Base-by-base conservation (phyloP, 2,888 invertebrate genomes). In the Phortica okadai region DNA sequence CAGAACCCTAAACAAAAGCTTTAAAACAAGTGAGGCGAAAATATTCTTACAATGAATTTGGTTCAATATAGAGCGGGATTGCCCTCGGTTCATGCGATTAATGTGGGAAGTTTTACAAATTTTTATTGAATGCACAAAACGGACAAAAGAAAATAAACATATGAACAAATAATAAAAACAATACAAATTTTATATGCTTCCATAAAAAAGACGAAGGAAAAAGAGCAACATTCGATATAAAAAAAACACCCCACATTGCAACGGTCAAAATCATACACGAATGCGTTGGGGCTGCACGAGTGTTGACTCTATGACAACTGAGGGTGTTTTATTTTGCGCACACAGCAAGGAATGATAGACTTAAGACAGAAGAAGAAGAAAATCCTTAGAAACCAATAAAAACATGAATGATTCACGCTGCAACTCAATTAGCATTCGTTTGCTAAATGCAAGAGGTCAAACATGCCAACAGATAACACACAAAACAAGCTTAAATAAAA, bases 131-230 rank as follows among this genome's bases (percentile, higher is more conserved):
- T 33, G n/a, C 10, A 2, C 10, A 54, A 44, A 67, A 67, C 1
- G 41, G 14, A 64, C 25, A 8, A 33, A 64, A 42, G 7, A 64
- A 67, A 69, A 67, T 50, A 76, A 77, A 80, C 83, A 80, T 84
- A 84, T 79, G 85, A 84, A 85, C 87, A 82, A 86, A 85, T 87
- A 85, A 85, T 85, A 87, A 86, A 85, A 87, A 74, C 80, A 83
- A 85, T 86, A 85, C 86, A 85, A 85, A 86, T 85, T 87, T 82
- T 79, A 84, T 85, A 87, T 86, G 81, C 84, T 84, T 82, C 77
- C 83, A 84, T 76, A 79, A 73, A 72, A 72, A 58, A 73, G 59
- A 73, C 4, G 21, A 56, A 69, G 16, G 0, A 44, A 21, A 21
- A 21, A 21, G 21, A 21, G 21, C 21, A 21, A 21, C 21, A 21